Conservation (phyloP, 2,888 invertebrate species). For the Aleiodes leptofemur region DNA sequence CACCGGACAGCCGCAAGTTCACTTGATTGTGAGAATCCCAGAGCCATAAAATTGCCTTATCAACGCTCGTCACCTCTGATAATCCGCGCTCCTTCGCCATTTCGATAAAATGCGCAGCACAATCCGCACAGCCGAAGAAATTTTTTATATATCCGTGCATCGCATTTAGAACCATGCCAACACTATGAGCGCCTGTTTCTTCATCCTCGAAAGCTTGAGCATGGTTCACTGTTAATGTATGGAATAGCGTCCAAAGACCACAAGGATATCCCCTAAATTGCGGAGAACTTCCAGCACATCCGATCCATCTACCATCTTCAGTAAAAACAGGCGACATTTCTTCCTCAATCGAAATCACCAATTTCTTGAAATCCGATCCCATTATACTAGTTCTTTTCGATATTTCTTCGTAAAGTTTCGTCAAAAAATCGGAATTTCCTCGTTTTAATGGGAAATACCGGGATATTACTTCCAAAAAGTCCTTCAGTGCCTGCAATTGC, state of each 20-base stretch:
- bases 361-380: constrained; percentile 80
- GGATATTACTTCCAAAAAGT: constrained; percentile 83
- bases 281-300: constrained; percentile 88
- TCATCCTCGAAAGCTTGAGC: constrained; percentile 59
- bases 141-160: constrained; percentile 92
- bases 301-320: constrained; percentile 80
- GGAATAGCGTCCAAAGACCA: constrained; percentile 96
- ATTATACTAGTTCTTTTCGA: constrained; percentile 74
- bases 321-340: constrained; percentile 79
- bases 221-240: constrained; percentile 88
- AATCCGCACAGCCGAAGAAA: constrained; percentile 96
- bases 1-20: constrained; percentile 90
- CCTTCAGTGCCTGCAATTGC: constrained; percentile 83
- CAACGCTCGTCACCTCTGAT: constrained; percentile 82
- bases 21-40: constrained; percentile 97
- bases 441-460: constrained; percentile 63
- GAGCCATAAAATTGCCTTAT: constrained; percentile 92
- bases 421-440: constrained; percentile 66
- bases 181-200: constrained; percentile 71
- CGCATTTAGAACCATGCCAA: constrained; percentile 84
- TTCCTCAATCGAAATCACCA: constrained; percentile 78
- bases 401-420: constrained; percentile 76
- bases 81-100: constrained; percentile 87
- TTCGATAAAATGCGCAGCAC: constrained; percentile 90
- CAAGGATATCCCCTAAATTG: constrained; percentile 93